phyloP scores from a whole-genome alignment of 2,113 vertebrate genomes.

The rabbit (Oryctolagus cuniculus) region mOryCun1.1 NC_091447.1:20770501-20771000 shows the following conservation, averaged over 20 bases:
- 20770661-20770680: not conserved
- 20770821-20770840: not conserved
- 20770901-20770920: not conserved
- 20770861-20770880: not conserved
- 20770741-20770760: not conserved
- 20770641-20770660: not conserved
- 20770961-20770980: not conserved
- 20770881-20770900: slow-evolving; percentile 1
- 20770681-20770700: not conserved
- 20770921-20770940: not conserved
- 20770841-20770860: not conserved
- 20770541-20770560: slow-evolving; percentile 5
- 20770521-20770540: slow-evolving; percentile 22
- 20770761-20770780: not conserved
- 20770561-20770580: slow-evolving; percentile 1
- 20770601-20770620: not conserved
- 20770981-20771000: not conserved
- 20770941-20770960: not conserved
- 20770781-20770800: not conserved
- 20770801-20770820: not conserved
- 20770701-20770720: not conserved
- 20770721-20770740: not conserved
- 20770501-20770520: slow-evolving; percentile 37
- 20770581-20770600: not conserved
- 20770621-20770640: not conserved